Percentiles rank a stretch among this genome's conserved stretches.
Conservation (phyloP, 2,113 vertebrate species). For the Mystacornis crossleyi region DNA sequence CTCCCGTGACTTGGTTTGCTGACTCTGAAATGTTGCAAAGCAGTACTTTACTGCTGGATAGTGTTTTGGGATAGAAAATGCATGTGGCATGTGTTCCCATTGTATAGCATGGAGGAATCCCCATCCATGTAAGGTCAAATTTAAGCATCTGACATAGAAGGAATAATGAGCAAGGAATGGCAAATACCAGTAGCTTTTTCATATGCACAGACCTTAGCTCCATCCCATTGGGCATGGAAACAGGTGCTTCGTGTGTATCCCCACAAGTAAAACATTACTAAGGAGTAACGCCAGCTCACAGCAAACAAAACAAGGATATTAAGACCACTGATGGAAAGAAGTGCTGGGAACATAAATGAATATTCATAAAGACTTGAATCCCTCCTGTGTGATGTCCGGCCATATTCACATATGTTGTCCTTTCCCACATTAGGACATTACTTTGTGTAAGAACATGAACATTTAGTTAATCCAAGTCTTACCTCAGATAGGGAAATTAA, state of each 20-base stretch:
- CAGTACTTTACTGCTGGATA: background rate
- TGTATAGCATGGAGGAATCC: background rate
- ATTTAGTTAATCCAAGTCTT: background rate
- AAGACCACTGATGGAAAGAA: background rate
- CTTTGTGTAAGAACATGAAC: background rate
- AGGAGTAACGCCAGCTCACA: background rate
- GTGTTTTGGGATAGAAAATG: background rate
- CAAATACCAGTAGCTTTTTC: background rate
- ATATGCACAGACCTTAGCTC: background rate
- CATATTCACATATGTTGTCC: background rate
- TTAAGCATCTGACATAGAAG: background rate
- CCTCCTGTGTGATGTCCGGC: background rate
- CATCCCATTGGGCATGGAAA: background rate
- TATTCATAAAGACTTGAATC: background rate
- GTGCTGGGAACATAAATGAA: background rate
- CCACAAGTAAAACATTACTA: background rate
- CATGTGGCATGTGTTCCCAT: accelerated
- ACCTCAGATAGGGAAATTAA: background rate
- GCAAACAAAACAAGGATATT: background rate
- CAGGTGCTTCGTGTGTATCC: background rate
- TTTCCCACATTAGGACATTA: background rate
- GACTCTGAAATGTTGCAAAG: background rate
- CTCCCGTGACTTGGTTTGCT: background rate
- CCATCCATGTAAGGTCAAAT: background rate
- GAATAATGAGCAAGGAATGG: background rate